phyloP scores from a whole-genome alignment of 1,140 invertebrate species.

The Bombus pyrosoma region DNA sequence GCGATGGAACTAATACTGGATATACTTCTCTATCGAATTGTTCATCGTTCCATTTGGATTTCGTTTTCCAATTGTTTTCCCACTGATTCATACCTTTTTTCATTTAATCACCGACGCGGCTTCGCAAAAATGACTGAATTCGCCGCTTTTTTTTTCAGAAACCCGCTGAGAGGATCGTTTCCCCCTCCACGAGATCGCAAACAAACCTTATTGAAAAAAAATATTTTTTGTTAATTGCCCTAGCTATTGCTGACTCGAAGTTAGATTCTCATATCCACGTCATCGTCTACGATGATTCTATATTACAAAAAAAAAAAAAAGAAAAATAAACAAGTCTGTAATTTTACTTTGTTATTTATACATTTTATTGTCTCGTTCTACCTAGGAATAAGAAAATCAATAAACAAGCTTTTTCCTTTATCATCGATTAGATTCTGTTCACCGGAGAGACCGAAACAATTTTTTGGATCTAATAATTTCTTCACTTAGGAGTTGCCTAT shows the following conservation, averaged over 20 bases:
- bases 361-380: background rate
- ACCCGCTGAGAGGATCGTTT: background rate
- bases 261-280: too few species aligned
- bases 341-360: background rate
- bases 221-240: constrained; percentile 2
- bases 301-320: rapidly evolving
- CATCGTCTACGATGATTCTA: background rate
- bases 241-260: background rate
- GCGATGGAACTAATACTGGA: background rate
- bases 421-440: background rate
- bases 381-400: background rate
- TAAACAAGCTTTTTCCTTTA: background rate
- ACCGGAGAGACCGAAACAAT: background rate
- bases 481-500: too few species aligned
- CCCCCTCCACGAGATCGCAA: background rate
- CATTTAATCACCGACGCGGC: background rate
- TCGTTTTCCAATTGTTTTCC: background rate
- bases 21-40: background rate
- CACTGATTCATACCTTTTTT: background rate
- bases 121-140: background rate
- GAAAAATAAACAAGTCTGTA: too few species aligned
- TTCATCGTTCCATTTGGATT: constrained; percentile 4
- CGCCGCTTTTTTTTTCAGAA: background rate
- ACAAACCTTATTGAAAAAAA: background rate
- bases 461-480: background rate